Base-by-base conservation (phyloP, 2,888 invertebrate genomes). In the Maniola hyperantus region DNA sequence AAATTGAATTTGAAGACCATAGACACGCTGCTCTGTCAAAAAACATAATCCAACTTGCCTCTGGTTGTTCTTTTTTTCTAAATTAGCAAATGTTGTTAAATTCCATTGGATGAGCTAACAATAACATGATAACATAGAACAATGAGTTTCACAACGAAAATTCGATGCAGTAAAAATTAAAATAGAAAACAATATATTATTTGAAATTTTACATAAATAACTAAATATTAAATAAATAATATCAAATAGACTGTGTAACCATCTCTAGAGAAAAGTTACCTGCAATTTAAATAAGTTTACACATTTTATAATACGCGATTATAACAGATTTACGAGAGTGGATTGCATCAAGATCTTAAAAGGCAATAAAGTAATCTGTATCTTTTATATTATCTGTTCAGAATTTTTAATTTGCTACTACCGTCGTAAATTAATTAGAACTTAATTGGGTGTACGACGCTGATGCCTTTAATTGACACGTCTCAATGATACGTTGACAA, bases 381-480 rank as follows among this genome's bases (percentile, higher is more conserved):
- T 62, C 13, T 6, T 34, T 18, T 44, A 34, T 63, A 15, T 5
- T 33, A 55, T 55, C 46, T 46, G 46, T 11, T n/a, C 26, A 39
- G 55, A 8, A 15, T 13, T 15, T 44, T 54, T 46, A 63, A 63
- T 63, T 54, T 55, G 54, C 46, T 54, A n/a, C 46, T 46, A 46
- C 54, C 11, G 67, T 63, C 65, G 63, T 72, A 71, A 73, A 73
- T 72, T 73, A 71, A 73, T 73, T 69, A 69, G 58, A 55, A 65
- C 50, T 63, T 67, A 69, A 73, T 70, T 69, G 70, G 58, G 64
- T 48, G 59, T 60, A 39, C 33, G 44, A 20, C 64, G 67, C 48
- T 70, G 68, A 72, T 60, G 70, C 51, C 57, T 57, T 34, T 67
- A 72, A 71, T 70, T 72, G 71, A 72, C 70, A 70, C 48, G 60